Base-by-base conservation (phyloP, 2,113 vertebrate genomes). In the Chaetodon trifascialis region DNA sequence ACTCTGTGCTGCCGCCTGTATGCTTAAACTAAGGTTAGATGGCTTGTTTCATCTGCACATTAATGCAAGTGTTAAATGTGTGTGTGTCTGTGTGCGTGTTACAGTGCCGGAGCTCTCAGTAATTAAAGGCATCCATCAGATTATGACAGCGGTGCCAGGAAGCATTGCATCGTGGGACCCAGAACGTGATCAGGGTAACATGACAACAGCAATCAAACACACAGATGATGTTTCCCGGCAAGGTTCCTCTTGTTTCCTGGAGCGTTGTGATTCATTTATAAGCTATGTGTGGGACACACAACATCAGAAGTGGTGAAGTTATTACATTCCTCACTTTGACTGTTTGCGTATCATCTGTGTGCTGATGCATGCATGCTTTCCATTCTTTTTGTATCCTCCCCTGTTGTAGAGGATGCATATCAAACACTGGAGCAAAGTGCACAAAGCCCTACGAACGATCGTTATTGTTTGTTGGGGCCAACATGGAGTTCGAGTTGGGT, bases 51-150 rank as follows among this genome's bases (percentile, higher is more conserved):
- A 54, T n/a, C 10, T 0, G 64, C 30, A 2, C 9, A 30, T n/a
- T 1, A 21, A 54, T 72, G 15, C 21, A 10, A 67, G 23, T 64
- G 4, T 47, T 47, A 47, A 47, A 23, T 72, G 67, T 63, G 60
- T 67, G 62, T 78, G 62, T 34, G 1, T 64, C 21, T 63, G 76
- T 46, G 15, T 67, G n/a, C 73, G 68, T 87, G 56, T 68, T 74
- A 14, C 76, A 65, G 70, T 40, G n/a, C n/a, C 44, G 56, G 23
- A 73, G n/a, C 54, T 4, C 4, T 16, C 72, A 54, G 52, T 88
- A 58, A 92, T 87, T 87, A 83, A 90, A 86, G 34, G 75, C 82
- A 92, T 90, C 66, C 64, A 84, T 91, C 89, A 88, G 67, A 64
- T 77, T 78, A 59, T 89, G 86, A 88, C 72, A 80, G 66, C 6